Percentiles rank a stretch among this genome's conserved stretches.
Evolutionary conservation across 2,113 vertebrate species (phyloP).

Genomic region (Riparia riparia): DNA sequence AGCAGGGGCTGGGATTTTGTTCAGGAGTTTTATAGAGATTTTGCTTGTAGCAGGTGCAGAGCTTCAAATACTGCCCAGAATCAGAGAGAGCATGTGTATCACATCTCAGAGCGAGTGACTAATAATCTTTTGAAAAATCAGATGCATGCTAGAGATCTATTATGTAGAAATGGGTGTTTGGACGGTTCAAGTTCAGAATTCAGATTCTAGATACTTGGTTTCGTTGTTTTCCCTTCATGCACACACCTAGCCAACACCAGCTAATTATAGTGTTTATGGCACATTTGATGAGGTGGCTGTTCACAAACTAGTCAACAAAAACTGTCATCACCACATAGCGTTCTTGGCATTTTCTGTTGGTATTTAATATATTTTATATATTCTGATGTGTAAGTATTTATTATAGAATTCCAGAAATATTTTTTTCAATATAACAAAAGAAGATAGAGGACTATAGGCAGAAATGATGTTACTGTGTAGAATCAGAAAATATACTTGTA

Average conservation of each 20-base stretch:
- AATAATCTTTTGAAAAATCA: background rate
- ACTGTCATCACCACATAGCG: background rate
- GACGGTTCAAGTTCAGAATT: background rate
- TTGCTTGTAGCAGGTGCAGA: background rate
- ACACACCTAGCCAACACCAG: background rate
- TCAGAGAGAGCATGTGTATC: fast-evolving
- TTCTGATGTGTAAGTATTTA: background rate
- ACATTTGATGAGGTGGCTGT: background rate
- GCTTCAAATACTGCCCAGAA: background rate
- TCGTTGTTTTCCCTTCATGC: background rate
- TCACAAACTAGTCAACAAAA: background rate
- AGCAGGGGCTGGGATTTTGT: background rate
- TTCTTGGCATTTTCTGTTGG: background rate
- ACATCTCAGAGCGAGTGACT: background rate
- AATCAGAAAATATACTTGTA: background rate
- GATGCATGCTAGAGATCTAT: background rate
- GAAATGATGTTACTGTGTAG: background rate
- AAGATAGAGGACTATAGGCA: background rate
- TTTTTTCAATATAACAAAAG: background rate
- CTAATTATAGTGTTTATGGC: background rate
- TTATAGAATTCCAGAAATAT: background rate
- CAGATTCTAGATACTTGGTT: background rate
- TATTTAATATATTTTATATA: background rate
- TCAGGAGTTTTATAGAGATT: background rate
- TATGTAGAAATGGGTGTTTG: background rate